Base-by-base conservation (phyloP, 2,113 vertebrate genomes). In the Phalacrocorax carbo region DNA sequence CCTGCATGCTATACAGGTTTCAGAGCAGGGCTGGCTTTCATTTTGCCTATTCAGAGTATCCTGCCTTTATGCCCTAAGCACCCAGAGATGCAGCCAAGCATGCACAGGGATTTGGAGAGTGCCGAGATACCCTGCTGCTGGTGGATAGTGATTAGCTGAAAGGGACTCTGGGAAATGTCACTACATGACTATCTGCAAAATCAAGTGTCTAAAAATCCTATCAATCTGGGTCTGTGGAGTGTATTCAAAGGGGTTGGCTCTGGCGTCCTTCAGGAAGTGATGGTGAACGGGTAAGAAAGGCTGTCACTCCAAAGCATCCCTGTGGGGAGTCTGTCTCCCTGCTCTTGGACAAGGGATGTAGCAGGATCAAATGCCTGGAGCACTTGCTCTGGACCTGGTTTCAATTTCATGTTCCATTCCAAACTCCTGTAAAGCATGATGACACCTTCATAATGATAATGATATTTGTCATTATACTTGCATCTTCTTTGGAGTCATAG, bases 231-330 rank as follows among this genome's bases (percentile, higher is more conserved):
- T 55, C 34, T 44, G 40, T 54, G 18, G 51, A 55, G 29, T n/a
- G 2, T 20, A 3, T 57, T 75, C 57, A 58, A 30, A 71, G 44
- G 11, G 7, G 2, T 0, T 70, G 34, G 23, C 20, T 75, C 73
- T 16, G 8, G 7, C 8, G 9, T 6, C 7, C 10, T 83, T 81
- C 15, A 73, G 23, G 73, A 86, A 57, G 23, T 25, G 15, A 11
- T 34, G 26, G 10, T 61, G 23, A 52, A 42, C 26, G 30, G 2
- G 20, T n/a, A 72, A 48, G 66, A 26, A 29, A 55, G 23, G 13
- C 10, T 64, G 7, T 61, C 1, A 1, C 21, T 51, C n/a, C 32
- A 38, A 38, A 17, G 10, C 15, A 51, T 17, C 12, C 1, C 7
- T 34, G 26, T 22, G 8, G 5, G 23, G 18, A 62, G 3, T 13